Base-by-base conservation (phyloP, 2,113 vertebrate genomes). In the Gasterosteus nipponicus region DNA sequence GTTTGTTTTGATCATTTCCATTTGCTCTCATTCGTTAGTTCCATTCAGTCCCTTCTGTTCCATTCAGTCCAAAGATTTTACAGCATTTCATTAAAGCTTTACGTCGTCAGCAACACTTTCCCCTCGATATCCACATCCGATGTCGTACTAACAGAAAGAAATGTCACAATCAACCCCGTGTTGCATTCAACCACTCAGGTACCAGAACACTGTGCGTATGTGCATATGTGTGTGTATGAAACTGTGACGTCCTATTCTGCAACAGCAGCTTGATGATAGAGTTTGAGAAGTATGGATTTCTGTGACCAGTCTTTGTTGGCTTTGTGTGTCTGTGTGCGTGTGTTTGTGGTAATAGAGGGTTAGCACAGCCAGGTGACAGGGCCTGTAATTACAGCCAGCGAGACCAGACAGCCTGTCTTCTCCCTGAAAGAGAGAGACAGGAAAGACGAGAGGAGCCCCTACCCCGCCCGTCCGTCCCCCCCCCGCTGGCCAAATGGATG, bases 381-480 rank as follows among this genome's bases (percentile, higher is more conserved):
- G 44, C 64, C 84, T 91, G 87, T 91, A 92, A 93, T 92, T 90
- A 90, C 82, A 78, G 63, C 77, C 51, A 72, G 41, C 70, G 77
- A 73, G 74, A 81, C 80, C 75, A 87, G 88, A 90, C 86, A 87
- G 68, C 53, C 74, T 82, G 85, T 88, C 85, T 84, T 90, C 80
- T 78, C 39, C 22, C 70, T 31, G 57, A 5, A 59, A 59, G 26
- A 46, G 63, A 47, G 46, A 66, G 38, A 62, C 33, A 10, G 38
- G 35, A 47, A 6, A 71, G 62, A 67, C 0, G 57, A 54, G 59
- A 73, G 9, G 39, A 78, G 26, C 66, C 63, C 33, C 9, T 61
- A 51, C 33, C 33, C 33, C 33, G 33, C 33, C 33, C 33, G 3
- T 33, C 35, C 7, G 35, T 38, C 63, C 41, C 54, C 41, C 33